Conservation (phyloP, 2,113 vertebrate genomes). For the Elephantulus edwardii region DNA sequence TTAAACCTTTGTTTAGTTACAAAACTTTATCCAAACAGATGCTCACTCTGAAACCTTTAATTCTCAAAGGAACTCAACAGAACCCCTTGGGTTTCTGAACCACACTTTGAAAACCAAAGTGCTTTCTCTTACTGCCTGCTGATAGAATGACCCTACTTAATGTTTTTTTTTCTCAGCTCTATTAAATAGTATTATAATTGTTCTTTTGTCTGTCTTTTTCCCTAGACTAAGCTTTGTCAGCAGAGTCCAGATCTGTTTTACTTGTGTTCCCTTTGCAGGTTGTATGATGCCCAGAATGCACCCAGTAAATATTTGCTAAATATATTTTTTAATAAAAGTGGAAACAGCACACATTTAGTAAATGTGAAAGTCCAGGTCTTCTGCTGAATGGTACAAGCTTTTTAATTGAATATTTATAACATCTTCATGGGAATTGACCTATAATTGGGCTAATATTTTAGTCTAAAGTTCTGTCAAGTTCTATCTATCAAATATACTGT, state of each 20-base stretch:
- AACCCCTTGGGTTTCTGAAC: neutral
- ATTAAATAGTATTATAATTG: neutral
- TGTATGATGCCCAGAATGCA: neutral
- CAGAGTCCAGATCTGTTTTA: neutral
- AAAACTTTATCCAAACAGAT: conserved; percentile 38
- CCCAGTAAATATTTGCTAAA: conserved; percentile 9
- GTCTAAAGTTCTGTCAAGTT: conserved; percentile 24
- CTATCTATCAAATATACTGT: neutral
- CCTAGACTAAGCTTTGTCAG: neutral
- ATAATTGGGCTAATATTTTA: conserved; percentile 24
- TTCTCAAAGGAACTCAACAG: conserved; percentile 21
- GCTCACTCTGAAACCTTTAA: neutral
- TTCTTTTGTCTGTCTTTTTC: neutral
- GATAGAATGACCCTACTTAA: neutral
- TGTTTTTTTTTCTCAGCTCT: neutral
- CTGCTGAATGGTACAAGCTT: neutral
- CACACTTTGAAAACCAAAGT: conserved; percentile 19
- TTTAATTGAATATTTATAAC: conserved; percentile 7
- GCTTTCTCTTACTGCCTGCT: neutral
- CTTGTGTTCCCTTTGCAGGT: conserved; percentile 15
- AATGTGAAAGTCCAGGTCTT: neutral
- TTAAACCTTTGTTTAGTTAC: conserved; percentile 46
- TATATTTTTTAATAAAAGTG: conserved; percentile 11
- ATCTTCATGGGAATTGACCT: neutral
- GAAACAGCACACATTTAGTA: conserved; percentile 6